Base-by-base conservation (phyloP, 2,888 invertebrate species). In the Andrena chrysosceles region DNA sequence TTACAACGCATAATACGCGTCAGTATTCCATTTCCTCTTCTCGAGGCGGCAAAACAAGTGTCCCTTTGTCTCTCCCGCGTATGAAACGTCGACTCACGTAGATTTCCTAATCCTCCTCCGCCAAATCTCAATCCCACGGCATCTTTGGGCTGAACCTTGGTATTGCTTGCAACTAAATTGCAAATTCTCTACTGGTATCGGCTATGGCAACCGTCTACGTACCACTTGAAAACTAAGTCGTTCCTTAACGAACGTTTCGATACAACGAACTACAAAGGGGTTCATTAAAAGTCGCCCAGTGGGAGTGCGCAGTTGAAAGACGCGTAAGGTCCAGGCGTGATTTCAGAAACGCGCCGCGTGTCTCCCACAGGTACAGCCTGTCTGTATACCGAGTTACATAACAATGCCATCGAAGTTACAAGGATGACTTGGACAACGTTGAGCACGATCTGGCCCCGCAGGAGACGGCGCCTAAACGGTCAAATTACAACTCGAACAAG, bases 371-470 rank as follows among this genome's bases (percentile, higher is more conserved):
- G 33, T 63, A 49, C 66, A 56, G 35, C 72, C 64, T 63, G 56
- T 67, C 67, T 35, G 56, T 81, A 56, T 68, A 67, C 62, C 64
- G 67, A 64, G 77, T 89, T 87, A 83, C 86, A 81, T 84, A 88
- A 88, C 84, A 76, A 88, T 84, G 87, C 88, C 85, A 90, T 91
- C 88, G 85, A 88, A 87, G 86, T 91, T 92, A 91, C 90, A 89
- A 90, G 92, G 92, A 92, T 93, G 92, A 93, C 92, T 93, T 89
- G 89, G 91, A 89, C 90, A 90, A 91, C 89, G 87, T 90, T 89
- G 90, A 91, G 90, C 87, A 90, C 89, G 91, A 90, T 91, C 90
- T 87, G 87, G 87, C 91, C 86, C 92, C 86, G 89, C 92, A 89
- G 92, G 92, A 83, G 88, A 89, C 90, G 88, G 85, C 88, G 89